Evolutionary conservation across 2,888 invertebrate species (phyloP), one percentile per base, ranked within the genome.

Genomic region (Apotomis betuletana): DNA sequence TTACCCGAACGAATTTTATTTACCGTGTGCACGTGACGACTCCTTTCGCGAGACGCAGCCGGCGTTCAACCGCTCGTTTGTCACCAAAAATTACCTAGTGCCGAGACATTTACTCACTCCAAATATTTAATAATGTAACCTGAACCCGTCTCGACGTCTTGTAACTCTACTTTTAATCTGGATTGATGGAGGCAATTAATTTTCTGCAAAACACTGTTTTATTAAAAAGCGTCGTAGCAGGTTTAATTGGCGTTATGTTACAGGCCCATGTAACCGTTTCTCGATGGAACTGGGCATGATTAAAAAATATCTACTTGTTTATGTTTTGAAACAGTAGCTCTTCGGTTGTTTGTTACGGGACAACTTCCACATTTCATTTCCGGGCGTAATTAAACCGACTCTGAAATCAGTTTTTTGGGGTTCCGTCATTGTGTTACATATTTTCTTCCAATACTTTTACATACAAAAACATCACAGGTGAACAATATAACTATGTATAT

Each of bases 31-130:
- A 88, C 88, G 89, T 88, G 87, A 85, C 85, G 83, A 82, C 83
- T 83, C 78, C 78, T 75, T 77, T 81, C 76, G 77, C 80, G 80
- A 65, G 64, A 80, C 83, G 78, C 88, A 87, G 85, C 85, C 85
- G 88, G 83, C 79, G 86, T 81, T 83, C 85, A 83, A 83, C 86
- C 86, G 86, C 85, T 87, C 88, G 84, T 90, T 90, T 90, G 87
- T 90, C 87, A 87, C 83, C 85, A 81, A 83, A 85, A 87, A 86
- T 86, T 85, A 87, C 85, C 79, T 81, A 79, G 74, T 76, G 77
- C 77, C 76, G 75, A 79, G 77, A 82, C 80, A 81, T 82, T 84
- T 81, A 80, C 81, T 85, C 78, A 82, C 84, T 81, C 79, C 70
- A 81, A 83, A 83, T 80, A 83, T 84, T 85, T 84, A 80, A 83